phyloP scores from a whole-genome alignment of 2,797 vertebrate genomes.

The Botia almorhae region DNA sequence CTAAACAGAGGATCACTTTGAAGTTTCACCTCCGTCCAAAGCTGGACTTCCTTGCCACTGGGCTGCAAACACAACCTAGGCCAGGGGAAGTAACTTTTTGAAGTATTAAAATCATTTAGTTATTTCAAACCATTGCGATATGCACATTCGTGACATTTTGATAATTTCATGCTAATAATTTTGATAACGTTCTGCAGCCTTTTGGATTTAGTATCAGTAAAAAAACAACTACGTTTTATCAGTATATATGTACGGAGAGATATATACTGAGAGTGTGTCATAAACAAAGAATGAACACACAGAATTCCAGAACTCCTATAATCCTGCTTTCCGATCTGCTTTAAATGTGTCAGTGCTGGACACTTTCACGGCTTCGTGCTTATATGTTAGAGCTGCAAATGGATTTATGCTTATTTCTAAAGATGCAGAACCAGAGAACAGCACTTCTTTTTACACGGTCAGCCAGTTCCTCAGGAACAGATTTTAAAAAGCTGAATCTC shows the following conservation, averaged over 20 bases:
- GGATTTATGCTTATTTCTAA: neutral
- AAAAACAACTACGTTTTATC: no score
- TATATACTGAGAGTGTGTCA: no score
- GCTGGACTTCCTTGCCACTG: neutral
- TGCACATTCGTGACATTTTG: neutral
- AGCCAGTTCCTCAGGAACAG: neutral
- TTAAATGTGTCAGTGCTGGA: neutral
- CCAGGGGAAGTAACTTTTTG: neutral
- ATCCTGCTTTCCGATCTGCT: neutral
- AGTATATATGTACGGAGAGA: no score
- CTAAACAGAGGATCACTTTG: neutral
- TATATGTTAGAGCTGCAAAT: neutral
- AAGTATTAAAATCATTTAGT: neutral
- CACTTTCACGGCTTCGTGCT: neutral
- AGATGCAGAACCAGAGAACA: neutral
- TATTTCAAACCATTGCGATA: neutral
- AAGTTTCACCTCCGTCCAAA: neutral
- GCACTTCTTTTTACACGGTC: neutral
- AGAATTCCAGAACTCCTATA: neutral
- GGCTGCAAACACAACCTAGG: neutral
- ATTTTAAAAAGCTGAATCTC: conserved; percentile 9
- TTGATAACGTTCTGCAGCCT: no score
- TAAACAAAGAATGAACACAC: no score
- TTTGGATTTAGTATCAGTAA: no score
- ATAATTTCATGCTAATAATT: conserved; percentile 20